Percentiles rank a stretch among this genome's conserved stretches.
Evolutionary conservation across 2,797 vertebrate genomes (phyloP).

Genomic region (Austrolebias charrua): DNA sequence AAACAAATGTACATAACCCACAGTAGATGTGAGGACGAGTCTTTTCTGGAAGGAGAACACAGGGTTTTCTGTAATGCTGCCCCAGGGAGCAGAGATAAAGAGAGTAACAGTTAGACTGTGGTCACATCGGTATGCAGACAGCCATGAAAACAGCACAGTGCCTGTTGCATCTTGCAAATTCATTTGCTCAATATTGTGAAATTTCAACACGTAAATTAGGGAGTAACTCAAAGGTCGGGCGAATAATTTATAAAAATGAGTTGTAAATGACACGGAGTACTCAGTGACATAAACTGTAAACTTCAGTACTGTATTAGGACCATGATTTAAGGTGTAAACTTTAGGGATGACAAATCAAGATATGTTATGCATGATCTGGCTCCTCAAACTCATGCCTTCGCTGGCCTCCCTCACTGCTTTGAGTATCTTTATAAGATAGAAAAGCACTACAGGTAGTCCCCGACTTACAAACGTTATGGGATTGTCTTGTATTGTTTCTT

Average conservation of each 20-base stretch:
- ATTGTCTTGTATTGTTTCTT: too few relatives aligned
- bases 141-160: slow-evolving; percentile 75
- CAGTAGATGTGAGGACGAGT: slow-evolving; percentile 54
- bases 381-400: too few relatives aligned
- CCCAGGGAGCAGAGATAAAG: slow-evolving; percentile 79
- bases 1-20: slow-evolving; percentile 77
- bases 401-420: too few relatives aligned
- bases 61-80: slow-evolving; percentile 75
- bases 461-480: too few relatives aligned
- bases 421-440: too few relatives aligned
- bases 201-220: slow-evolving; percentile 68
- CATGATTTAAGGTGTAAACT: background rate
- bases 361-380: background rate
- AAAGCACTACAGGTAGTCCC: too few relatives aligned
- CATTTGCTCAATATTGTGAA: slow-evolving; percentile 80
- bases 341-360: background rate
- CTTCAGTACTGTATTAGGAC: too few relatives aligned
- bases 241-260: slow-evolving; percentile 9
- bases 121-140: slow-evolving; percentile 85
- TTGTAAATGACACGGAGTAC: slow-evolving; percentile 20
- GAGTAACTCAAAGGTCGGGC: slow-evolving; percentile 32
- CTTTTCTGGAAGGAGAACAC: slow-evolving; percentile 77
- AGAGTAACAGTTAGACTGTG: slow-evolving; percentile 82
- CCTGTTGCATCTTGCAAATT: slow-evolving; percentile 86
- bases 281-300: slow-evolving; percentile 7